A percentile compares a stretch with the other conserved stretches of the same genome.
These are phyloP conservation scores for Aporrectodea caliginosa DNA, from an alignment of 1,140 invertebrate species.

Conservation along the genomic window DNA sequence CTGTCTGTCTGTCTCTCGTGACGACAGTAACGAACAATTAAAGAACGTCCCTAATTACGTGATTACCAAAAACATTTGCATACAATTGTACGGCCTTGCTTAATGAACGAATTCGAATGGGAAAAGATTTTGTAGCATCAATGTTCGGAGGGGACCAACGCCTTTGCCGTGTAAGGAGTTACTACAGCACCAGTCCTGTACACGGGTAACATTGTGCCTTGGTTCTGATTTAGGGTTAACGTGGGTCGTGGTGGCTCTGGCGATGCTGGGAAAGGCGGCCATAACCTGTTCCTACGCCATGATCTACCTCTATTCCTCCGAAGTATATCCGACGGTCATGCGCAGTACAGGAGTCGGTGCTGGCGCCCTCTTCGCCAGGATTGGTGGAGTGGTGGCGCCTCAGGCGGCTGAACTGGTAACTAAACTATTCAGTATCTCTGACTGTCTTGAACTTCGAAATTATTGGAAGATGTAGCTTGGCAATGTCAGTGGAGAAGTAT, in stretches of 20 bases:
- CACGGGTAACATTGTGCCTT: too few relatives aligned
- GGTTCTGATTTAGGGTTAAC: not conserved
- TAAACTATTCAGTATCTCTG: not conserved
- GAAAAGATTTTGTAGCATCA: too few relatives aligned
- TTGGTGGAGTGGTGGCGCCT: slow-evolving; percentile 56
- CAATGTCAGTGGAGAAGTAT: not conserved
- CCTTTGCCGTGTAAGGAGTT: too few relatives aligned
- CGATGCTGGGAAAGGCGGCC: slow-evolving; percentile 40
- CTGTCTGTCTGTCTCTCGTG: too few relatives aligned
- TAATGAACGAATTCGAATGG: too few relatives aligned
- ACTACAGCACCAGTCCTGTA: too few relatives aligned
- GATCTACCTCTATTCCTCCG: slow-evolving; percentile 53
- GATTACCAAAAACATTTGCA: too few relatives aligned
- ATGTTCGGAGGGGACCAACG: too few relatives aligned
- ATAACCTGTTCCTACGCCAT: slow-evolving; percentile 42
- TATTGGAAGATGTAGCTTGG: not conserved
- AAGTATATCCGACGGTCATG: slow-evolving; percentile 58
- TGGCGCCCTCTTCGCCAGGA: slow-evolving; percentile 54
- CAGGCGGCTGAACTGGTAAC: slow-evolving; percentile 9
- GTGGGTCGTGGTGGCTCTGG: slow-evolving; percentile 15
- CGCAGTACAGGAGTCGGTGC: slow-evolving; percentile 54
- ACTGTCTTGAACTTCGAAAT: not conserved
- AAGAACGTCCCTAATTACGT: too few relatives aligned
- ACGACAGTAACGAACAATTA: too few relatives aligned
- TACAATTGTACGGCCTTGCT: too few relatives aligned